phyloP scores from a whole-genome alignment of 2,797 vertebrate species.

The Gymnothorax javanicus region DNA sequence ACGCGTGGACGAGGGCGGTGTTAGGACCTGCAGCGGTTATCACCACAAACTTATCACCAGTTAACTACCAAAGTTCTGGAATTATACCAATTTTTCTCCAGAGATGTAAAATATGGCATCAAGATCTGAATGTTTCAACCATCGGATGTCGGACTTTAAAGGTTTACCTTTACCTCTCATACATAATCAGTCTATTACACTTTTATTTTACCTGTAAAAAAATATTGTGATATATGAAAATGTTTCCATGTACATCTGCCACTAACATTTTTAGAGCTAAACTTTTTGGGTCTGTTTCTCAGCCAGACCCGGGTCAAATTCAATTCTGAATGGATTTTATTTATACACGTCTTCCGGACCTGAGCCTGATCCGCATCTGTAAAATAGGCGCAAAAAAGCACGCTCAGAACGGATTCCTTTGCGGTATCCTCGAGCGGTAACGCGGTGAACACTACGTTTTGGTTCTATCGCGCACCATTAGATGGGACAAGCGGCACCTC shows the following conservation, averaged over 20 bases:
- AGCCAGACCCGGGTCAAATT: too few relatives aligned
- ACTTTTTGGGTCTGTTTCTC: too few relatives aligned
- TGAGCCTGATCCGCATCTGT: not conserved
- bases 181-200: not conserved
- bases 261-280: too few relatives aligned
- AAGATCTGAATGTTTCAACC: not conserved
- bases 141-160: not conserved
- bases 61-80: not conserved
- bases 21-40: not conserved
- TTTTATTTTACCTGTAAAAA: too few relatives aligned
- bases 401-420: not conserved
- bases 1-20: not conserved
- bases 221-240: too few relatives aligned
- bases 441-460: too few relatives aligned
- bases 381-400: not conserved
- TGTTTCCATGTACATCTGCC: too few relatives aligned
- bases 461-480: not conserved
- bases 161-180: not conserved
- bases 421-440: not conserved
- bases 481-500: not conserved
- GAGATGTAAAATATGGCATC: not conserved
- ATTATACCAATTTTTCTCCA: not conserved
- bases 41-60: not conserved
- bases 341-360: too few relatives aligned
- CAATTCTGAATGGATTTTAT: too few relatives aligned